A percentile compares a stretch with the other conserved stretches of the same genome.
Evolutionary conservation across 1,140 invertebrate species (phyloP).

Genomic region (Drosophila triauraria): DNA sequence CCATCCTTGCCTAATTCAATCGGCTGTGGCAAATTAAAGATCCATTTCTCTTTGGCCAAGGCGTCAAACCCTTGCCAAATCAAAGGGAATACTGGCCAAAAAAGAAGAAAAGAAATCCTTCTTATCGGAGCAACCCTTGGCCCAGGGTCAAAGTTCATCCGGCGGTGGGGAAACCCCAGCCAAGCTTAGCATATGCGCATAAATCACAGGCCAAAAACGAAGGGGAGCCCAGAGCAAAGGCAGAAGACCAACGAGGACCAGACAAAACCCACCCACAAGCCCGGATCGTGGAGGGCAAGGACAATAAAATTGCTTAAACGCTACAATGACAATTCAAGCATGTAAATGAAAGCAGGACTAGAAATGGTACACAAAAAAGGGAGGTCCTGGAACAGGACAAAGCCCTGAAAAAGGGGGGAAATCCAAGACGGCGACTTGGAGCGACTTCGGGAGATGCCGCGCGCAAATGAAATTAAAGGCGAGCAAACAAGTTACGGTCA

Average conservation of each 20-base stretch:
- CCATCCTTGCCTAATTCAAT: constrained; percentile 74
- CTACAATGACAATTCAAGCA: constrained; percentile 84
- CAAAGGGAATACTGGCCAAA: constrained; percentile 19
- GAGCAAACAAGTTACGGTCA: constrained; percentile 84
- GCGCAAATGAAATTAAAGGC: constrained; percentile 84
- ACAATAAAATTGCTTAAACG: constrained; percentile 84
- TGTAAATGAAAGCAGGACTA: constrained; percentile 80
- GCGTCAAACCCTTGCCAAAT: constrained; percentile 66
- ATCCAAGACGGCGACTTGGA: constrained; percentile 13
- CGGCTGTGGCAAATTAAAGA: constrained; percentile 79
- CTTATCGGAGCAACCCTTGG: constrained; percentile 53
- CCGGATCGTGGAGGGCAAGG: constrained; percentile 30
- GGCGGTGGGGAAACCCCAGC: constrained; percentile 2
- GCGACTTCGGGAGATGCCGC: constrained; percentile 20
- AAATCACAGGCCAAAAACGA: constrained; percentile 67
- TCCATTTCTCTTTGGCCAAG: constrained; percentile 64
- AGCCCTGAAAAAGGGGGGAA: constrained; percentile 17
- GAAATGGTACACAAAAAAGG: constrained; percentile 25
- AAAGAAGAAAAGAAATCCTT: constrained; percentile 43
- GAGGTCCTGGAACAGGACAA: constrained; percentile 37
- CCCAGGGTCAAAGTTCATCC: constrained; percentile 63
- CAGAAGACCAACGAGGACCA: constrained; percentile 21
- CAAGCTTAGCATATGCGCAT: constrained; percentile 76
- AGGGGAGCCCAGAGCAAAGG: constrained; percentile 9
- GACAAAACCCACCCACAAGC: constrained; percentile 31